These are phyloP conservation scores for Drosophila kurseongensis DNA, from an alignment of 1,140 invertebrate genomes.

Conservation along the genomic window DNA sequence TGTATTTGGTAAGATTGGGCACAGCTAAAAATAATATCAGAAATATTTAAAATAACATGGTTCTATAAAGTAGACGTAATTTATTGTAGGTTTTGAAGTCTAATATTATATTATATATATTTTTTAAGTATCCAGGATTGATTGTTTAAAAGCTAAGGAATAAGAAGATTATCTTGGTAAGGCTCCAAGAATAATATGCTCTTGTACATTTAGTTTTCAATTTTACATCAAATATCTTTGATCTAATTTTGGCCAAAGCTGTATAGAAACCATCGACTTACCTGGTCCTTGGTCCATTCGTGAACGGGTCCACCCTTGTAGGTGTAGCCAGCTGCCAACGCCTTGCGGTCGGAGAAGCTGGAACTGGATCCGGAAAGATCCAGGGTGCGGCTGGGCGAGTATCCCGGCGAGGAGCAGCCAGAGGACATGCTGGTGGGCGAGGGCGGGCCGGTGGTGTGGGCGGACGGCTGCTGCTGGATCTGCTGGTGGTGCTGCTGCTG, in stretches of 20 bases:
- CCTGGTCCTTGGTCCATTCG: slow-evolving; percentile 95
- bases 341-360: slow-evolving; percentile 83
- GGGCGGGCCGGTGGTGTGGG: slow-evolving; percentile 85
- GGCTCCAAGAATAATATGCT: too few species aligned
- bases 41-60: too few species aligned
- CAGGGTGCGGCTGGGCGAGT: slow-evolving; percentile 84
- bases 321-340: slow-evolving; percentile 85
- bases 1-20: too few species aligned
- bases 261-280: slow-evolving; percentile 58
- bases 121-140: too few species aligned
- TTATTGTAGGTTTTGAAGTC: too few species aligned
- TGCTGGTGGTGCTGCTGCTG: slow-evolving; percentile 85
- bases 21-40: too few species aligned
- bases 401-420: slow-evolving; percentile 86
- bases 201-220: too few species aligned
- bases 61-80: too few species aligned
- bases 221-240: too few species aligned
- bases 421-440: slow-evolving; percentile 89
- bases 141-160: too few species aligned
- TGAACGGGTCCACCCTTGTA: slow-evolving; percentile 90
- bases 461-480: slow-evolving; percentile 84
- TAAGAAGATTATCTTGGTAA: too few species aligned
- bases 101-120: too few species aligned
- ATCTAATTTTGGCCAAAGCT: background rate
- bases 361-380: slow-evolving; percentile 87